These are phyloP conservation scores for Gymnorhina tibicen DNA, from an alignment of 2,113 vertebrate genomes.

Conservation along the genomic window DNA sequence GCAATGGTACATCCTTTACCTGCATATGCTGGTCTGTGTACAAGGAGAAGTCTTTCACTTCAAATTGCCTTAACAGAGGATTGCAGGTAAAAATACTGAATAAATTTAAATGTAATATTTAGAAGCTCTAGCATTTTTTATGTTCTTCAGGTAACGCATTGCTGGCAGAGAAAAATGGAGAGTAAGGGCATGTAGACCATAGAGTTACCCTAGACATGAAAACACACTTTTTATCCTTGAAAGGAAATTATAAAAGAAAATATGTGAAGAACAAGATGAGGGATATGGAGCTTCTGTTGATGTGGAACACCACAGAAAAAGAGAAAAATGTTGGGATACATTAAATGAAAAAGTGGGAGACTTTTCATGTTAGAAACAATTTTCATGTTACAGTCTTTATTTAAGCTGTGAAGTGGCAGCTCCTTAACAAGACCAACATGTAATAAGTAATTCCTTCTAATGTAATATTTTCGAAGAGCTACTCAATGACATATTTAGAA, in stretches of 20 bases:
- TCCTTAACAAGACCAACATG: neutral
- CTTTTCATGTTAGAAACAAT: neutral
- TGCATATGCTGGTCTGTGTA: neutral
- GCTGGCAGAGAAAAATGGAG: neutral
- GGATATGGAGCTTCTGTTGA: neutral
- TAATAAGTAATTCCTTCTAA: neutral
- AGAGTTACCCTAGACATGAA: neutral
- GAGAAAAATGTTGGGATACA: neutral
- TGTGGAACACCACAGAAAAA: neutral
- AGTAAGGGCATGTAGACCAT: neutral
- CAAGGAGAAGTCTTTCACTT: neutral
- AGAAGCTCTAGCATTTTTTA: neutral
- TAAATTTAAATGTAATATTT: neutral
- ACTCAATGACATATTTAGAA: neutral
- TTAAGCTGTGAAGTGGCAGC: neutral
- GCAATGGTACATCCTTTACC: neutral
- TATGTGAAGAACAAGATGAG: neutral
- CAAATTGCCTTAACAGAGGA: neutral
- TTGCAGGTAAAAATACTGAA: neutral
- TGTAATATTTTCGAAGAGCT: neutral
- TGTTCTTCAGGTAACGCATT: neutral
- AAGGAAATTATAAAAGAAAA: neutral
- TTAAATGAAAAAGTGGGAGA: neutral
- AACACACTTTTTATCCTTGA: neutral
- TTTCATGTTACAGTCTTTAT: neutral